A percentile compares a stretch with the other conserved stretches of the same genome.
Conservation (phyloP, 2,113 vertebrate species). For the Amphiprion ocellaris region DNA sequence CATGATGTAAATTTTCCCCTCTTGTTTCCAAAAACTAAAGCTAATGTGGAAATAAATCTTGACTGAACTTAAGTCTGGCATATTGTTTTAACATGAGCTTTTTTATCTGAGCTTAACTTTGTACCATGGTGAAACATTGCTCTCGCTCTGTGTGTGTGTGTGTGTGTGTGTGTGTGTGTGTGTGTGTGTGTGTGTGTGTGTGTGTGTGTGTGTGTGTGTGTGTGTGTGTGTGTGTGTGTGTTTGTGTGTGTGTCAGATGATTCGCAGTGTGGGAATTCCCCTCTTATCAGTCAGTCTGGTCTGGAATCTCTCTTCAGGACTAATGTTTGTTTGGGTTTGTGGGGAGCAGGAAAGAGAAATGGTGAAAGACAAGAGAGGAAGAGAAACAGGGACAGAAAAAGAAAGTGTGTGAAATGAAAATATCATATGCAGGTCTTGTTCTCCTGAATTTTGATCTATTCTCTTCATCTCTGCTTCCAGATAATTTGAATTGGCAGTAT, state of each 20-base stretch:
- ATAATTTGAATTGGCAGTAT: not conserved
- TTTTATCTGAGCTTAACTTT: constrained; percentile 50
- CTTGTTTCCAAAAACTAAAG: constrained; percentile 40
- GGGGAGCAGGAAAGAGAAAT: constrained; percentile 43
- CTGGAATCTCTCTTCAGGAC: constrained; percentile 65
- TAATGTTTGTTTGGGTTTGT: constrained; percentile 74
- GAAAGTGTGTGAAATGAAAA: constrained; percentile 15
- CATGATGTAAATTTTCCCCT: constrained; percentile 44
- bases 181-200: constrained; percentile 4
- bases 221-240: constrained; percentile 10
- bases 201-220: constrained; percentile 2
- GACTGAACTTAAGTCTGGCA: constrained; percentile 30
- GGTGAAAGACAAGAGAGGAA: constrained; percentile 49
- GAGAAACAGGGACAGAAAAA: constrained; percentile 40
- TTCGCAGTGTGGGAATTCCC: constrained; percentile 74
- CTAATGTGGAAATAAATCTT: constrained; percentile 48
- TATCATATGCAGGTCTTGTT: not conserved
- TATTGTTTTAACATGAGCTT: constrained; percentile 31
- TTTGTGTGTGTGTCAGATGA: constrained; percentile 38
- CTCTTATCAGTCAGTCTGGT: constrained; percentile 57
- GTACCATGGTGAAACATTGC: constrained; percentile 30
- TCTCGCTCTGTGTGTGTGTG: not conserved
- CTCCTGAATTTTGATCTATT: not conserved
- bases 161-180: constrained; percentile 11
- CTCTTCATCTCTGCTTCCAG: not conserved